phyloP scores from a whole-genome alignment of 1,140 invertebrate species.

The Scaptomyza graminum region DNA sequence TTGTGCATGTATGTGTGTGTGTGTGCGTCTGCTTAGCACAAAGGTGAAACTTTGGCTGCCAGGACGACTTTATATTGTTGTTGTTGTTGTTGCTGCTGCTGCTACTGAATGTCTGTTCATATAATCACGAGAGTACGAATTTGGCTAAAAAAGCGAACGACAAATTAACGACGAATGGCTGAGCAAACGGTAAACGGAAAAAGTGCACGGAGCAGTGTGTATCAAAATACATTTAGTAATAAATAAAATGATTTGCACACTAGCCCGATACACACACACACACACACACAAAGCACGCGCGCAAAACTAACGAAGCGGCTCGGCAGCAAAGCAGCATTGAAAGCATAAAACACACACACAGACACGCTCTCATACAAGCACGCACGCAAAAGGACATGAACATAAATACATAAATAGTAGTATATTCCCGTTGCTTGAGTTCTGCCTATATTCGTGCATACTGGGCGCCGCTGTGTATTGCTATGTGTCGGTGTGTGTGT shows the following conservation, averaged over 20 bases:
- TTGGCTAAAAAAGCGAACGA: slow-evolving; percentile 67
- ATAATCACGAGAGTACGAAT: slow-evolving; percentile 67
- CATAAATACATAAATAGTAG: slow-evolving; percentile 59
- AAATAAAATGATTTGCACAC: slow-evolving; percentile 81
- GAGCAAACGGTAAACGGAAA: slow-evolving; percentile 19
- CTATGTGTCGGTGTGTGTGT: slow-evolving; percentile 8
- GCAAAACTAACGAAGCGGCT: slow-evolving; percentile 77
- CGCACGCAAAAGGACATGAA: slow-evolving; percentile 44
- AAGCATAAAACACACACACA: slow-evolving; percentile 53
- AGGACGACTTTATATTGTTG: slow-evolving; percentile 56
- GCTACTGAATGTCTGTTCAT: slow-evolving; percentile 41
- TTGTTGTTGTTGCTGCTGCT: slow-evolving; percentile 13
- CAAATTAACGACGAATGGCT: slow-evolving; percentile 63
- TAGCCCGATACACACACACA: slow-evolving; percentile 48
- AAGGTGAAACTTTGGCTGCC: slow-evolving; percentile 70
- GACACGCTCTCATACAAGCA: slow-evolving; percentile 15
- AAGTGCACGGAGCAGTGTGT: slow-evolving; percentile 69
- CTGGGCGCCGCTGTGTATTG: slow-evolving; percentile 13
- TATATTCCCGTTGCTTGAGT: slow-evolving; percentile 52
- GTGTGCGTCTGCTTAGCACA: slow-evolving; percentile 46
- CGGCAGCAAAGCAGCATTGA: slow-evolving; percentile 39
- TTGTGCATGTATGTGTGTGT: slow-evolving; percentile 10
- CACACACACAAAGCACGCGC: slow-evolving; percentile 59
- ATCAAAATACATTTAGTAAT: slow-evolving; percentile 75
- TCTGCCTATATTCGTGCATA: slow-evolving; percentile 53